These are phyloP conservation scores for Chloebia gouldiae DNA, from an alignment of 2,113 vertebrate genomes.

Conservation along the genomic window DNA sequence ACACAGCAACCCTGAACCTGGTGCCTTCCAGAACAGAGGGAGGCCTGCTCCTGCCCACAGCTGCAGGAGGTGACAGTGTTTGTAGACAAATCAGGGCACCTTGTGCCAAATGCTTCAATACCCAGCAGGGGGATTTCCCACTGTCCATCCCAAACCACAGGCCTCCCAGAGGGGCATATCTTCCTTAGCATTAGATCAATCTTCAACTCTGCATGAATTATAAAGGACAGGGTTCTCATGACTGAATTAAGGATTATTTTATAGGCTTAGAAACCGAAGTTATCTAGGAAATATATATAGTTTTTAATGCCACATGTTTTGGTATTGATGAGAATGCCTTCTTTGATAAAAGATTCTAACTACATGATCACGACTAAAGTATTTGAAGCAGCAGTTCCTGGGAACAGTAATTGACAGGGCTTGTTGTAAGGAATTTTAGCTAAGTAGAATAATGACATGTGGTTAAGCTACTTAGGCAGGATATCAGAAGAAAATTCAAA, in stretches of 20 bases:
- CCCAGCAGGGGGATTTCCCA: not conserved
- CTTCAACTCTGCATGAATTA: not conserved
- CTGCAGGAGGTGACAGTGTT: not conserved
- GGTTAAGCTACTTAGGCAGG: slow-evolving; percentile 33
- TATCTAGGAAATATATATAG: not conserved
- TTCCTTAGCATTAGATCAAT: not conserved
- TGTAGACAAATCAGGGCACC: not conserved
- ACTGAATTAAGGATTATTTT: not conserved
- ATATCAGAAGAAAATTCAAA: slow-evolving; percentile 42
- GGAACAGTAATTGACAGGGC: slow-evolving; percentile 1
- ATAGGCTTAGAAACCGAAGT: not conserved
- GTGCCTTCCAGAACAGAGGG: not conserved
- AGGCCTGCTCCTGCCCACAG: not conserved
- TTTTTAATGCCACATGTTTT: not conserved
- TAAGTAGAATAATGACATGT: slow-evolving; percentile 22
- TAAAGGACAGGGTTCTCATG: not conserved
- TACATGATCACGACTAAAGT: not conserved
- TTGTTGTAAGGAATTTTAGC: slow-evolving; percentile 30
- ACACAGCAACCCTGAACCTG: not conserved
- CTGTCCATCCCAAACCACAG: not conserved
- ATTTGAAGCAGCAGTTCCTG: slow-evolving; percentile 20
- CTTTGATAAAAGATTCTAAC: slow-evolving; percentile 17
- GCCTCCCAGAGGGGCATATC: not conserved
- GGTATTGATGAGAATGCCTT: not conserved
- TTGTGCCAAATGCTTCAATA: not conserved